Evolutionary conservation across 2,797 vertebrate genomes (phyloP).

Genomic region (Poeciliopsis infans): DNA sequence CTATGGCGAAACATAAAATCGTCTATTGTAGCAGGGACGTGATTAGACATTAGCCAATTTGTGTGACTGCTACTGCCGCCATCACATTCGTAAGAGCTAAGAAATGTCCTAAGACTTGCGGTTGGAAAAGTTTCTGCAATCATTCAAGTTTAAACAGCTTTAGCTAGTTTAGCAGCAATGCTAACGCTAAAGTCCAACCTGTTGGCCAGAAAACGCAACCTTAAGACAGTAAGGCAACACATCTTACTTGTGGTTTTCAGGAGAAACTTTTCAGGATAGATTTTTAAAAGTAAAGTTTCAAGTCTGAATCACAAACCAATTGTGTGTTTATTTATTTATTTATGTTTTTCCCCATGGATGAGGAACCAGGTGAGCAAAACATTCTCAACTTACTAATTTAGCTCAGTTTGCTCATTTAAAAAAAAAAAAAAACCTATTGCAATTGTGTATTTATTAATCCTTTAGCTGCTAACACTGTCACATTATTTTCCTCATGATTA

Average conservation of each 20-base stretch:
- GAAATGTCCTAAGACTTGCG: not conserved
- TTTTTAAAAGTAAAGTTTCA: not conserved
- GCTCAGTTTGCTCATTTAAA: not conserved
- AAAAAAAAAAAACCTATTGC: not conserved
- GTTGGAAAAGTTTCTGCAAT: not conserved
- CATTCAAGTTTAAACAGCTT: not conserved
- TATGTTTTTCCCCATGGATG: not conserved
- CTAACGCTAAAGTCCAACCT: not conserved
- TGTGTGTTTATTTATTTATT: not conserved
- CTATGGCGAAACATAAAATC: too few relatives aligned
- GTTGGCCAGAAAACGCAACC: not conserved
- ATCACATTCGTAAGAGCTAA: not conserved
- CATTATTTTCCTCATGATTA: not conserved
- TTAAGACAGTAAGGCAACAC: not conserved
- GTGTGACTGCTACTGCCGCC: too few relatives aligned
- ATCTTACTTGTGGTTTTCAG: not conserved
- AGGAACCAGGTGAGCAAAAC: not conserved
- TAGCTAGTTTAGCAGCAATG: not conserved
- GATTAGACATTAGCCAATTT: too few relatives aligned
- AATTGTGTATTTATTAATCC: not conserved
- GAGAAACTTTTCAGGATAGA: not conserved
- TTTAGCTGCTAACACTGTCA: not conserved
- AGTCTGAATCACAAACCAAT: not conserved
- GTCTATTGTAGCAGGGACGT: too few relatives aligned
- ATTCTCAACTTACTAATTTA: not conserved